Evolutionary conservation across 1,140 invertebrate genomes (phyloP), one percentile per base, ranked within the genome.

Genomic region (Caerostris darwini): DNA sequence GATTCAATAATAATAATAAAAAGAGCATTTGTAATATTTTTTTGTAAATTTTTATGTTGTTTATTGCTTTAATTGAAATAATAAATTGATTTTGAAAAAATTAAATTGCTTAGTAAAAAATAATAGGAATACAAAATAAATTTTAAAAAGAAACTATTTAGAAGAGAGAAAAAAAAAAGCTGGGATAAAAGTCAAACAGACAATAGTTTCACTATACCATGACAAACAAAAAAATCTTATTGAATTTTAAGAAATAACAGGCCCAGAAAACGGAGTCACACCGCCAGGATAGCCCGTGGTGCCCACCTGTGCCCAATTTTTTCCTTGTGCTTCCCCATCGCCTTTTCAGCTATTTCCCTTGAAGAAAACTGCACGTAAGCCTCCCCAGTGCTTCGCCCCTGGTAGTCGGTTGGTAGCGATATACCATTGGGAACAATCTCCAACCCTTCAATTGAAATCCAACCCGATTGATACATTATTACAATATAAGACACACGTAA

Each of bases 291-390:
- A 69, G 69, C 94, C 87, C 61, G 67, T 87, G 77, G 61, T 93
- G 94, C 94, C 94, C 98, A 99, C 98, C 99, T 99, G 98, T 99
- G 98, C 98, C 98, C 98, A 97, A 99, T 99, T 97, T 98, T 99
- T 97, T 99, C 98, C 97, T 98, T 99, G 98, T 99, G 98, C 97
- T 98, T 99, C 97, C 97, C 97, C 97, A 99, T 98, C 97, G 98
- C 98, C 97, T 98, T 98, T 97, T 99, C 98, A 96, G 98, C 98
- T 97, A 98, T 97, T 96, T 98, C 98, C 97, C 98, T 98, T 97
- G 98, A 98, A 96, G 98, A 97, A 98, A 99, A 99, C 97, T 99
- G 98, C 97, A 99, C 98, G 97, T 98, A 99, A 96, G 98, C 98
- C 97, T 99, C 98, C 97, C 99, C 99, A 96, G 98, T 98, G 97